phyloP scores from a whole-genome alignment of 1,140 invertebrate genomes.

The Platyscapa corneri region DNA sequence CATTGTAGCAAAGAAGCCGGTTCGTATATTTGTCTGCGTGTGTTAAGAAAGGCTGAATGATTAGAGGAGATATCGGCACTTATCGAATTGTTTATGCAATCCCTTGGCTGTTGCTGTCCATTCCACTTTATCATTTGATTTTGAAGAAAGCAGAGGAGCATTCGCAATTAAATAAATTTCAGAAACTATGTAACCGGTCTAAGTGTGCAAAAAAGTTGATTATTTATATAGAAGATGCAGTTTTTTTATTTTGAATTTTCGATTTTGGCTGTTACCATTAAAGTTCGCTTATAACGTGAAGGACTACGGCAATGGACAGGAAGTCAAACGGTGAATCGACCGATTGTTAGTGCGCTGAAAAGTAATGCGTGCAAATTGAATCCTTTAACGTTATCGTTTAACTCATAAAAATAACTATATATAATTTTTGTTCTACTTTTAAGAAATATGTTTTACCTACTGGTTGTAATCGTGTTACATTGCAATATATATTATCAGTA shows the following conservation, averaged over 20 bases:
- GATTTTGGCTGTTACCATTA: conserved; percentile 4
- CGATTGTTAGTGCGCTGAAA: conserved; percentile 3
- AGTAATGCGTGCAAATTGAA: conserved; percentile 18
- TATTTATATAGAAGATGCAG: not conserved
- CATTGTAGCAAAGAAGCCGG: not conserved
- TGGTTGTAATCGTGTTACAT: not conserved
- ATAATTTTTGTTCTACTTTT: not conserved
- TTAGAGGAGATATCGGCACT: conserved; percentile 30
- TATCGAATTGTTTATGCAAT: conserved; percentile 49
- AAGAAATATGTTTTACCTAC: not conserved
- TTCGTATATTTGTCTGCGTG: not conserved
- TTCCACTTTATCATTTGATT: conserved; percentile 35
- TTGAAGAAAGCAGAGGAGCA: conserved; percentile 29
- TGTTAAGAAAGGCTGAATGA: not conserved
- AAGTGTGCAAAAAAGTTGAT: not conserved
- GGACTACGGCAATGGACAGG: not conserved
- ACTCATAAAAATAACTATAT: conserved; percentile 3
- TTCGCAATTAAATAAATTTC: conserved; percentile 5
- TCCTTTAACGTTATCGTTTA: not conserved
- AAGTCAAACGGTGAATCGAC: conserved; percentile 19
- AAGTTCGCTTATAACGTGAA: not conserved
- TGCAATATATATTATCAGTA: too few relatives aligned
- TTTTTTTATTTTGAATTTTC: not conserved
- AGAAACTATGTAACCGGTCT: not conserved
- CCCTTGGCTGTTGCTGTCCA: not conserved